Percentiles rank a stretch among this genome's conserved stretches.
Evolutionary conservation across 2,113 vertebrate genomes (phyloP).

Genomic region (Ia io): DNA sequence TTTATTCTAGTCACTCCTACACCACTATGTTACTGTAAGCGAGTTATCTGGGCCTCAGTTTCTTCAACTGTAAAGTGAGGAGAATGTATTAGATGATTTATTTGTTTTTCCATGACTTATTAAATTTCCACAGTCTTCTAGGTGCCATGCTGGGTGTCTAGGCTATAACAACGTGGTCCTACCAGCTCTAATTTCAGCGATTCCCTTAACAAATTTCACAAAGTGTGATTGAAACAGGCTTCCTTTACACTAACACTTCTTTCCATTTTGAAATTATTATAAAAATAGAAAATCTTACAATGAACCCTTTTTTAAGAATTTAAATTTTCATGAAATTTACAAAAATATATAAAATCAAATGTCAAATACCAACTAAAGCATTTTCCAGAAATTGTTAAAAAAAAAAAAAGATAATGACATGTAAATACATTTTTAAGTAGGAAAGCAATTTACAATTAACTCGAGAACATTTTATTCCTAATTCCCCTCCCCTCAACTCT

Average conservation of each 20-base stretch:
- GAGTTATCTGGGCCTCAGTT: neutral
- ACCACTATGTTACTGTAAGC: neutral
- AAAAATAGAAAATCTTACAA: neutral
- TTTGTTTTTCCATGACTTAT: neutral
- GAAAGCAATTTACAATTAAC: slow-evolving; percentile 16
- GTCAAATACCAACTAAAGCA: neutral
- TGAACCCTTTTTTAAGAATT: neutral
- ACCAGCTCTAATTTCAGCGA: neutral
- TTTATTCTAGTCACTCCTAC: neutral
- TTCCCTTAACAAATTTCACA: neutral
- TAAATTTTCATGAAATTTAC: neutral
- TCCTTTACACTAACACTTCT: neutral
- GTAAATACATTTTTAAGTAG: slow-evolving; percentile 29
- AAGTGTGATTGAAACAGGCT: neutral
- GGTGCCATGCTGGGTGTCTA: neutral
- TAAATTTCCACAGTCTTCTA: neutral
- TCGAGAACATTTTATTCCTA: slow-evolving; percentile 12
- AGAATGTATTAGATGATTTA: neutral
- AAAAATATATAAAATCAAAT: neutral
- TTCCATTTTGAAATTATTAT: slow-evolving; percentile 9
- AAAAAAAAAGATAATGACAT: neutral
- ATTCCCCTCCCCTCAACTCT: neutral
- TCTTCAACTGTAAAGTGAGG: neutral
- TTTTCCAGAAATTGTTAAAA: neutral
- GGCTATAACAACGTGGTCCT: neutral